Percentiles rank a stretch among this genome's conserved stretches.
Evolutionary conservation across 2,888 invertebrate species (phyloP).

Genomic region (Drosophila aldrichi): DNA sequence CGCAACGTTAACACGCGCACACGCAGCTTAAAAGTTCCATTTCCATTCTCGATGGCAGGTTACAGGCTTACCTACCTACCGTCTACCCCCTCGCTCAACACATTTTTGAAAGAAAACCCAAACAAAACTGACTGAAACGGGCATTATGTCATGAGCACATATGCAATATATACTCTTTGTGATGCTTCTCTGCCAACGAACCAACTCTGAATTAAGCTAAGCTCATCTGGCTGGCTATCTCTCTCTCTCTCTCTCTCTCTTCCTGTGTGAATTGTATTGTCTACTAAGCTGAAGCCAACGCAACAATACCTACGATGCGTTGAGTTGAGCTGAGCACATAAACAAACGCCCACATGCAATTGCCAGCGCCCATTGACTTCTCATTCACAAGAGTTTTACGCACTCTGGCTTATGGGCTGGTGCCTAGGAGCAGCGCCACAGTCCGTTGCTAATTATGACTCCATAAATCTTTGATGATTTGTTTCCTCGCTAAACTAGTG

Average conservation of each 20-base stretch:
- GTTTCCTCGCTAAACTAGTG: too few species aligned
- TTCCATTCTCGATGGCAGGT: background rate
- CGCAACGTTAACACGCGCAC: conserved; percentile 10
- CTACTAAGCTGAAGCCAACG: conserved; percentile 7
- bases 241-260: too few species aligned
- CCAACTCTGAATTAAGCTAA: conserved; percentile 5
- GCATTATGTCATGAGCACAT: conserved; percentile 1
- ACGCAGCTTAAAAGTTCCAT: conserved; percentile 1
- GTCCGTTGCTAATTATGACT: too few species aligned
- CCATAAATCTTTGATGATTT: too few species aligned
- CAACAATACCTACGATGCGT: conserved; percentile 8
- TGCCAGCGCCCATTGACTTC: conserved; percentile 29
- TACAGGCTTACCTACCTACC: background rate
- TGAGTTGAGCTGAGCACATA: conserved; percentile 49
- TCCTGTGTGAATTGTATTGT: conserved; percentile 9
- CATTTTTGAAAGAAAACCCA: background rate
- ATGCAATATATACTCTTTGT: conserved; percentile 1
- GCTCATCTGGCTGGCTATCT: background rate
- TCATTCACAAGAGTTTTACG: conserved; percentile 58
- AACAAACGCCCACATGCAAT: conserved; percentile 72
- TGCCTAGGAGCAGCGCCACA: too few species aligned
- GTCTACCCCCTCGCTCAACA: too few species aligned
- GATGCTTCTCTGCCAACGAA: background rate
- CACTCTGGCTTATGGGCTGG: background rate
- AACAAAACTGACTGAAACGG: background rate